phyloP scores from a whole-genome alignment of 2,113 vertebrate genomes.

The Anhinga rufa region DNA sequence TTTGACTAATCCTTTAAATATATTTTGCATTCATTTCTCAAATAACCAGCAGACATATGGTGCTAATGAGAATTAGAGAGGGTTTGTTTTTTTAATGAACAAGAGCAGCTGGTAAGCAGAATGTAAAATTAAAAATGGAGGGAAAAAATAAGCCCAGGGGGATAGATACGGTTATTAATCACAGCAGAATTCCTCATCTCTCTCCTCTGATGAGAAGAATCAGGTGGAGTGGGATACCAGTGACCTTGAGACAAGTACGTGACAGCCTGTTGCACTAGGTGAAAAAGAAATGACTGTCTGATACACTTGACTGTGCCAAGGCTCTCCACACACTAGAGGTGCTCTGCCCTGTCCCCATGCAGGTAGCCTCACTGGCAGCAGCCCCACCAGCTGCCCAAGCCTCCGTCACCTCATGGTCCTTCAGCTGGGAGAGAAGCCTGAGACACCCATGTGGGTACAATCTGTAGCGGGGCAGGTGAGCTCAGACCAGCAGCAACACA shows the following conservation, averaged over 20 bases:
- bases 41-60: slow-evolving; percentile 69
- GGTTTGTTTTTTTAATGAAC: slow-evolving; percentile 56
- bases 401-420: fast-evolving
- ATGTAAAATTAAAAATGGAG: slow-evolving; percentile 51
- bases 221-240: background rate
- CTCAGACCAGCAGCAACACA: background rate
- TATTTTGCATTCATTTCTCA: slow-evolving; percentile 56
- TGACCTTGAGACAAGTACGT: background rate
- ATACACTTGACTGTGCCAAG: background rate
- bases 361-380: background rate
- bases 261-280: background rate
- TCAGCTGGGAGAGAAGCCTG: background rate
- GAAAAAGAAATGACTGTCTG: background rate
- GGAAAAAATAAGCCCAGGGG: slow-evolving; percentile 10
- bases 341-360: background rate
- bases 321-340: background rate
- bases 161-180: slow-evolving; percentile 30
- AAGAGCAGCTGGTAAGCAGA: slow-evolving; percentile 64
- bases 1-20: slow-evolving; percentile 55
- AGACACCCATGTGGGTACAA: background rate
- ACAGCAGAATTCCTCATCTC: slow-evolving; percentile 8
- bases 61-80: slow-evolving; percentile 43
- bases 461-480: background rate
- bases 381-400: background rate
- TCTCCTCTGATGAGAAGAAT: background rate